Conservation (phyloP, 2,113 vertebrate genomes). For the Pollimyrus isidori region DNA sequence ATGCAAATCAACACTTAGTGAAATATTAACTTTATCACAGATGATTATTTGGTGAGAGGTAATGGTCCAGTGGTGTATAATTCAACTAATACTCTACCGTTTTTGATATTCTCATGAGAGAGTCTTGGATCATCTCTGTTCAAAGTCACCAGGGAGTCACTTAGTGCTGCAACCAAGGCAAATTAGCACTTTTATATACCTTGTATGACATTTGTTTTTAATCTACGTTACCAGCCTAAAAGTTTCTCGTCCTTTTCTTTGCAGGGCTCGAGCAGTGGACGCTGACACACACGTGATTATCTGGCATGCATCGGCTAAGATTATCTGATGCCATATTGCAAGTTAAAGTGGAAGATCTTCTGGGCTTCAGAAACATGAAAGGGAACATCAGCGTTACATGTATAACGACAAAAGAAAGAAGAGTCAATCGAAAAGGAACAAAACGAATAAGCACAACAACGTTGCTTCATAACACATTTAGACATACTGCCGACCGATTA, state of each 20-base stretch:
- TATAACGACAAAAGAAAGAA: constrained; percentile 11
- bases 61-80: constrained; percentile 24
- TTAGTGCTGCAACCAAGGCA: constrained; percentile 62
- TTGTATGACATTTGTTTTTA: constrained; percentile 18
- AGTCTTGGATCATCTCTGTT: constrained; percentile 63
- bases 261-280: background rate
- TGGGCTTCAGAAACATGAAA: constrained; percentile 8
- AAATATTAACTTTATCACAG: constrained; percentile 14
- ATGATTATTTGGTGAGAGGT: constrained; percentile 16
- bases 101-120: constrained; percentile 63
- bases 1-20: constrained; percentile 13
- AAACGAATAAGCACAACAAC: constrained; percentile 1
- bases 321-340: background rate
- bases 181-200: constrained; percentile 45
- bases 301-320: constrained; percentile 23
- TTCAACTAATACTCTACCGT: constrained; percentile 58
- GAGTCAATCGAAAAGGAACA: constrained; percentile 5
- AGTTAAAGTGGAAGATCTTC: background rate
- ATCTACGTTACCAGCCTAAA: constrained; percentile 4
- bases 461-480: constrained; percentile 1
- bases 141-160: constrained; percentile 60
- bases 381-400: constrained; percentile 16
- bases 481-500: background rate
- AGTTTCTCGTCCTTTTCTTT: constrained; percentile 2
- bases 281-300: background rate